These are phyloP conservation scores for Noctua pronuba DNA, from an alignment of 2,888 invertebrate species.

Conservation along the genomic window DNA sequence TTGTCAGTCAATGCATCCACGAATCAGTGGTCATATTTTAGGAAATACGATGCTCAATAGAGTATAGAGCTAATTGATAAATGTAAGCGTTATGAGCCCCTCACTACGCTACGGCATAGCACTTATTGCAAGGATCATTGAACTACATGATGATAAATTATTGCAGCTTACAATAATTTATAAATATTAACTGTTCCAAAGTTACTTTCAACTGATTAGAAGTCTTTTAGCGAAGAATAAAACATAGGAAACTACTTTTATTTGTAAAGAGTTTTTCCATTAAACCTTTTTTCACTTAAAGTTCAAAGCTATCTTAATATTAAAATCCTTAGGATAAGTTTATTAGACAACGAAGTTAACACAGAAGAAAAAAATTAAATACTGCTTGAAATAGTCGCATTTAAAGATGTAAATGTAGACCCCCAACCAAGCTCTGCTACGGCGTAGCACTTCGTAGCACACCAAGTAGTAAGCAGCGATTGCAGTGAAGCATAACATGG, in stretches of 20 bases:
- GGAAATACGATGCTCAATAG: background rate
- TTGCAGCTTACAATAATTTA: background rate
- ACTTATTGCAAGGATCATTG: background rate
- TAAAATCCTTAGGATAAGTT: background rate
- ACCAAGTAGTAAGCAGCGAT: conserved; percentile 8
- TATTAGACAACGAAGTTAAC: background rate
- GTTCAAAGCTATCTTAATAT: background rate
- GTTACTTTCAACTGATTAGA: background rate
- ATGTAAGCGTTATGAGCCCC: background rate
- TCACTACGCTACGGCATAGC: background rate
- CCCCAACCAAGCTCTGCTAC: conserved; percentile 51
- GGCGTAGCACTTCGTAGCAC: conserved; percentile 69
- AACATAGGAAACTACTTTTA: no score
- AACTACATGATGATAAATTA: background rate
- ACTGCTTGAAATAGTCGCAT: background rate
- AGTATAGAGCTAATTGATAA: background rate
- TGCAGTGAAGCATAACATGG: conserved; percentile 32
- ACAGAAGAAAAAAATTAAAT: background rate
- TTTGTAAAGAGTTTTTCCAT: background rate
- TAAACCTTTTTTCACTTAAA: no score
- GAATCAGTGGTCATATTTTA: background rate
- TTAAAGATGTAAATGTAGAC: conserved; percentile 10
- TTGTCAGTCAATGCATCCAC: background rate
- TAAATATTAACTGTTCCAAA: background rate
- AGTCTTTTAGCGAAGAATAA: background rate